These are phyloP conservation scores for Agriopis aurantiaria DNA, from an alignment of 2,888 invertebrate genomes.

Conservation along the genomic window DNA sequence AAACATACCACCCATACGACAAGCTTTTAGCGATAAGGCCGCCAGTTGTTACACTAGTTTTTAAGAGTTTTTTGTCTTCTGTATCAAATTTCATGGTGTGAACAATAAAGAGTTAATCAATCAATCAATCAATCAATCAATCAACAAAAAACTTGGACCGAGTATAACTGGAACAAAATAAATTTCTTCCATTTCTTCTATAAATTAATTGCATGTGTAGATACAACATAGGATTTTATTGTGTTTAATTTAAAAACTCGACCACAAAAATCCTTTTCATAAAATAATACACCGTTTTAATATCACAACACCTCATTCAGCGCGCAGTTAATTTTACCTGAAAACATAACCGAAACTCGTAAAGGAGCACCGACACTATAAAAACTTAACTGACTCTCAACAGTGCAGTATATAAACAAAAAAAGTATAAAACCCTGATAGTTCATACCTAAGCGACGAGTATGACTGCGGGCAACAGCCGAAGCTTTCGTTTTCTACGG, in stretches of 20 bases:
- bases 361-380: conserved; percentile 39
- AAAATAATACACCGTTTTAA: conserved; percentile 7
- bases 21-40: too few relatives aligned
- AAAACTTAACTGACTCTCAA: conserved; percentile 44
- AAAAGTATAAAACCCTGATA: conserved; percentile 14
- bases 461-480: not conserved
- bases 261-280: not conserved
- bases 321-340: conserved; percentile 33
- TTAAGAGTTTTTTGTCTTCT: too few relatives aligned
- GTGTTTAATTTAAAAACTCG: not conserved
- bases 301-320: conserved; percentile 30
- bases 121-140: too few relatives aligned
- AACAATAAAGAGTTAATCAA: too few relatives aligned
- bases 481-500: not conserved
- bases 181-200: too few relatives aligned
- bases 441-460: conserved; percentile 2
- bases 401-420: conserved; percentile 45
- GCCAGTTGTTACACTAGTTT: too few relatives aligned
- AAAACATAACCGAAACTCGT: conserved; percentile 33
- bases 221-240: not conserved
- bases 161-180: too few relatives aligned
- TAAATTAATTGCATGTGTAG: not conserved
- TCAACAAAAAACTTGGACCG: too few relatives aligned
- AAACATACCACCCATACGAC: too few relatives aligned
- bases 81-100: too few relatives aligned